Evolutionary conservation across 2,888 invertebrate species (phyloP).

Genomic region (Tinea semifulvella): DNA sequence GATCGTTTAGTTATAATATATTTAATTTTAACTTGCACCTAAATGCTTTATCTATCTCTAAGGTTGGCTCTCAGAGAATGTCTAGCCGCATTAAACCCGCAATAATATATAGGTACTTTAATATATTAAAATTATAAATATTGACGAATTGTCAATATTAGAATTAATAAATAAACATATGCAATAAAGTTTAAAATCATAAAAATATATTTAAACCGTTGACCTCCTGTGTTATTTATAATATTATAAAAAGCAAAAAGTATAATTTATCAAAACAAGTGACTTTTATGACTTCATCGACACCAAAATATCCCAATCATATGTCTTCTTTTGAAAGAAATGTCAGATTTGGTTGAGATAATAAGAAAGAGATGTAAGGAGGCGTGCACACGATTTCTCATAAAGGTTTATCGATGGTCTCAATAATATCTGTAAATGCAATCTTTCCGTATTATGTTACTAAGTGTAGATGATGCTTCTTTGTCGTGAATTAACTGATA

Average conservation of each 20-base stretch:
- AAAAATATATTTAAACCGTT: slow-evolving; percentile 25
- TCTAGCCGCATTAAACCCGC: too few relatives aligned
- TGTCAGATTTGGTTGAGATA: slow-evolving; percentile 5
- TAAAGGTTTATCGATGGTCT: slow-evolving; percentile 8
- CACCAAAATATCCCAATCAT: slow-evolving; percentile 2
- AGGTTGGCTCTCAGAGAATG: too few relatives aligned
- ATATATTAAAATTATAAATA: too few relatives aligned
- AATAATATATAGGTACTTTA: too few relatives aligned
- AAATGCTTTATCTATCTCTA: too few relatives aligned
- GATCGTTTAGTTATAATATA: too few relatives aligned
- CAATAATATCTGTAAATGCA: slow-evolving; percentile 1
- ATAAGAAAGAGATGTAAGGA: slow-evolving; percentile 6
- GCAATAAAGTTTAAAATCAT: too few relatives aligned
- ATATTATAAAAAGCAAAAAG: neutral
- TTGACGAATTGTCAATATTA: too few relatives aligned
- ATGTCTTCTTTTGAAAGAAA: slow-evolving; percentile 6
- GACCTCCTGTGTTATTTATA: slow-evolving; percentile 23
- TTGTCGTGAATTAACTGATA: too few relatives aligned
- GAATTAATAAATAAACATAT: too few relatives aligned
- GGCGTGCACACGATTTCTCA: slow-evolving; percentile 11
- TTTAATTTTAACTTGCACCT: too few relatives aligned
- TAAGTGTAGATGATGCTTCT: slow-evolving; percentile 1
- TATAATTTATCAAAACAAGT: slow-evolving; percentile 1
- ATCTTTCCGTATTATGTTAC: slow-evolving; percentile 11
- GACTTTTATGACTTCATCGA: slow-evolving; percentile 1